phyloP scores from a whole-genome alignment of 2,113 vertebrate genomes.

The Smithornis capensis region DNA sequence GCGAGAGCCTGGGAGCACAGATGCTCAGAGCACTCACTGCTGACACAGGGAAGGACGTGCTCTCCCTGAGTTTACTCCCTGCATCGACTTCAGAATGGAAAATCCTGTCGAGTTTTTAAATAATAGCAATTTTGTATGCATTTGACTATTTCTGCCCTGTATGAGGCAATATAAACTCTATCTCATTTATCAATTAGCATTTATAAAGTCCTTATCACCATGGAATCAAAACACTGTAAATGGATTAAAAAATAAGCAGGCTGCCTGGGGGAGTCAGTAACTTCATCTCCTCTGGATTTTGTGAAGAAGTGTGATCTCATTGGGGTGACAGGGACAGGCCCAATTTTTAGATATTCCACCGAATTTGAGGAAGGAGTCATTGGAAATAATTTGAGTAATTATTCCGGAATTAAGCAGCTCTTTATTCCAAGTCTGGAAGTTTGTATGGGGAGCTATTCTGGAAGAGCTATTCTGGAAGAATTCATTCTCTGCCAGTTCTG shows the following conservation, averaged over 20 bases:
- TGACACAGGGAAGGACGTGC: fast-evolving
- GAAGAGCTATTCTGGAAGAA: neutral
- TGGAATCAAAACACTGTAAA: conserved; percentile 61
- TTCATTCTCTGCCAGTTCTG: neutral
- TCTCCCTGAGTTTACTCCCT: neutral
- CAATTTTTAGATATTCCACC: neutral
- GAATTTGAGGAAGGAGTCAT: neutral
- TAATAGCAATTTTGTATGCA: neutral
- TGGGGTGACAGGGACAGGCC: neutral
- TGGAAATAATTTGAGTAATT: neutral
- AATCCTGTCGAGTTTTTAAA: neutral
- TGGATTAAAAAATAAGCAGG: conserved; percentile 57
- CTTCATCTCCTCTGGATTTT: neutral
- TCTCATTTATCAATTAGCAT: conserved; percentile 67
- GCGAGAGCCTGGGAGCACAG: neutral
- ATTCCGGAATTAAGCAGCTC: neutral
- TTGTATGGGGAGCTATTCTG: neutral
- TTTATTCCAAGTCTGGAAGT: neutral
- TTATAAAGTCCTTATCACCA: conserved; percentile 62
- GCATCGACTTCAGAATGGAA: neutral
- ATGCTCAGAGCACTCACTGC: neutral
- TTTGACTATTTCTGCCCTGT: conserved; percentile 39
- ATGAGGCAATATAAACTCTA: conserved; percentile 26
- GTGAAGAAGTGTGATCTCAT: conserved; percentile 20
- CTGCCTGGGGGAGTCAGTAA: conserved; percentile 38